Base-by-base conservation (phyloP, 2,888 invertebrate species). In the Galerucella pusilla region DNA sequence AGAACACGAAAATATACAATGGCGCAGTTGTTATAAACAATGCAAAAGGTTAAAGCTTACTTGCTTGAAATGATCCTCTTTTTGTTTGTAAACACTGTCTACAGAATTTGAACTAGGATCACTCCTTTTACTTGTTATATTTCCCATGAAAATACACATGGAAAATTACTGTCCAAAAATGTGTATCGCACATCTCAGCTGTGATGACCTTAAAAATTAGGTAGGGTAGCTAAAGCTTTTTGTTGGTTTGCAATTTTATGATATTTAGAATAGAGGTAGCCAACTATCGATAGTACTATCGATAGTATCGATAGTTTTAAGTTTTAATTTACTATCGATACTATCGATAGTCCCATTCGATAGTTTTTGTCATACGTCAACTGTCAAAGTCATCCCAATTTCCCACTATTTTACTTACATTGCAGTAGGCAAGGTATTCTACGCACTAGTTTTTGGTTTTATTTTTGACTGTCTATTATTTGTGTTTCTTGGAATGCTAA, bases 101-200 rank as follows among this genome's bases (percentile, higher is more conserved):
- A 80, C 81, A 76, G 83, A 84, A 72, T 79, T 80, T 74, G 82
- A 80, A 80, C 81, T 81, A 75, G 77, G 79, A 77, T 80, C 81
- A 78, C 80, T 82, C 70, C 79, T 49, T 77, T 82, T 86, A 77
- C 83, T 81, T 79, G 81, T 81, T 82, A 83, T 85, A 85, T 87
- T 87, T 83, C 87, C 87, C 87, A 87, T 87, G 84, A 83, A 86
- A 86, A 82, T 80, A 10, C 74, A 71, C 72, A 59, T 54, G 74
- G 69, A 78, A 75, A 78, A 68, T 72, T 67, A 63, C 74, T 75
- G 68, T 81, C 75, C 76, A 78, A 68, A 35, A 73, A 68, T 60
- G 74, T 65, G 71, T 79, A 82, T 80, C 78, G 73, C 81, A 81
- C 84, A 84, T 84, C 82, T 82, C 83, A 80, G 77, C 77, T 82